A percentile compares a stretch with the other conserved stretches of the same genome.
Evolutionary conservation across 2,113 vertebrate genomes (phyloP).

Genomic region (Odocoileus hemionus): DNA sequence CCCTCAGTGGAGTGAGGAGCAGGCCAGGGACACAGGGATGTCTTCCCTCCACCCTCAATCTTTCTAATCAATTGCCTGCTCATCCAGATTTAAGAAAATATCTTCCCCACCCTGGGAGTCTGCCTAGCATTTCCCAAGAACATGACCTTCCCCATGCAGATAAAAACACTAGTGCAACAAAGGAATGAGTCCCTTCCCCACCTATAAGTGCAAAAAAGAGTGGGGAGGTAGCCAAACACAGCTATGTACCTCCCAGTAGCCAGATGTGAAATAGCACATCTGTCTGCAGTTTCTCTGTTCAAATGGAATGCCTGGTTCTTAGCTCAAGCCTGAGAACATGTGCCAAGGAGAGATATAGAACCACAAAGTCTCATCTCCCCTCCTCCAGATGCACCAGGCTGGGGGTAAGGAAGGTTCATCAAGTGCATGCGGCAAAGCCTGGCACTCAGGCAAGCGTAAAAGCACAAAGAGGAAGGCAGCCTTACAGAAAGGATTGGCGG

Average conservation of each 20-base stretch:
- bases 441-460: background rate
- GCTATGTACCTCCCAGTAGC: slow-evolving; percentile 33
- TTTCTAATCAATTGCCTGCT: background rate
- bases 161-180: background rate
- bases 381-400: background rate
- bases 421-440: background rate
- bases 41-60: background rate
- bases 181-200: slow-evolving; percentile 33
- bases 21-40: background rate
- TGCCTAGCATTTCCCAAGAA: background rate
- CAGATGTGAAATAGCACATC: slow-evolving; percentile 59
- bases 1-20: background rate
- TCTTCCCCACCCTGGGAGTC: background rate
- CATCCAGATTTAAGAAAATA: background rate
- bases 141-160: background rate
- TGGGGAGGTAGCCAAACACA: slow-evolving; percentile 30
- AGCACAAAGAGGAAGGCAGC: background rate
- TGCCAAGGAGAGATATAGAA: slow-evolving; percentile 45
- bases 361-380: background rate
- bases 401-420: background rate
- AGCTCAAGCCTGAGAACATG: background rate
- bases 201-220: background rate
- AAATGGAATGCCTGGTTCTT: slow-evolving; percentile 35
- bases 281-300: slow-evolving; percentile 62
- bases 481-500: background rate